Evolutionary conservation across 2,797 vertebrate genomes (phyloP).

Genomic region (Phaenicophaeus curvirostris): DNA sequence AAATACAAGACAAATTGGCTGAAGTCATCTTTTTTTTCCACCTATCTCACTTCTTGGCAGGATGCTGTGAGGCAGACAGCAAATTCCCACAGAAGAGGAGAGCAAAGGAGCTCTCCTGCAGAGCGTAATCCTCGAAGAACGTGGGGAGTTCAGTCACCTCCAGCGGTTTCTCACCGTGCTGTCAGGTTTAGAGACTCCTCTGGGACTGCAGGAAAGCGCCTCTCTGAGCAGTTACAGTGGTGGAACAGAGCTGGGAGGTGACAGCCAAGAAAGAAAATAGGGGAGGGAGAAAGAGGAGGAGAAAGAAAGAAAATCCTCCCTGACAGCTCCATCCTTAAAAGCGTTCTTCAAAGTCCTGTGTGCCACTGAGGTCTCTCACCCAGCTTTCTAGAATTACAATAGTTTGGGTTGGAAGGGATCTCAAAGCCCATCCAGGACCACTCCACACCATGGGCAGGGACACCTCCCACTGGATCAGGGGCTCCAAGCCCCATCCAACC

Average conservation of each 20-base stretch:
- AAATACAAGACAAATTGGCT: background rate
- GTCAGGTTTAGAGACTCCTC: background rate
- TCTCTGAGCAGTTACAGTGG: background rate
- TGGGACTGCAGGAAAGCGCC: background rate
- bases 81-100: background rate
- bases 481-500: no score
- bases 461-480: no score
- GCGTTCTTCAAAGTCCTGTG: background rate
- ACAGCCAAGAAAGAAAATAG: background rate
- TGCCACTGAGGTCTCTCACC: no score
- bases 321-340: background rate
- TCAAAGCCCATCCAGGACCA: no score
- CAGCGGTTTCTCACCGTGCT: fast-evolving
- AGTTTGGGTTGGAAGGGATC: no score
- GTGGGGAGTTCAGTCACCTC: background rate
- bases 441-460: no score
- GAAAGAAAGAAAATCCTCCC: background rate
- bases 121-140: background rate
- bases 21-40: background rate
- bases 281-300: background rate
- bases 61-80: background rate
- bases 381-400: no score
- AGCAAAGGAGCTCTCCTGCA: background rate
- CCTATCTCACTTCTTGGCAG: background rate
- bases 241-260: background rate